Evolutionary conservation across 2,797 vertebrate genomes (phyloP).

Genomic region (Alosa sapidissima): DNA sequence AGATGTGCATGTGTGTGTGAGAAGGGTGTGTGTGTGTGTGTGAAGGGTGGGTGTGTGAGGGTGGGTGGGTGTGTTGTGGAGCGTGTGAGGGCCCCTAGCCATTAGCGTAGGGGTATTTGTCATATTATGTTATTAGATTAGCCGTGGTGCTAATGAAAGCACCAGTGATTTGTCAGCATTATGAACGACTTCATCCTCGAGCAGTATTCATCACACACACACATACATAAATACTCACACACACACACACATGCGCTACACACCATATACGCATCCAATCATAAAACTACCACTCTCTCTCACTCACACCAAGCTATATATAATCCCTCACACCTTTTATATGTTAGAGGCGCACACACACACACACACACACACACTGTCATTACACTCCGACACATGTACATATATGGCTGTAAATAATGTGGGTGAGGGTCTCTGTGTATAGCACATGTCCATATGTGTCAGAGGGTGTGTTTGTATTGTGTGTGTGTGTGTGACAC

Average conservation of each 20-base stretch:
- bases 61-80: neutral
- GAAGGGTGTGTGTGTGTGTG: neutral
- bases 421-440: neutral
- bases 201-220: constrained; percentile 70
- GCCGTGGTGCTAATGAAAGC: constrained; percentile 78
- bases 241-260: neutral
- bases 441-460: neutral
- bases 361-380: constrained; percentile 42
- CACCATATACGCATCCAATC: constrained; percentile 1
- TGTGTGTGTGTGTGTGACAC: neutral
- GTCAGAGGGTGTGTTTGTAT: neutral
- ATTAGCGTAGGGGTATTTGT: constrained; percentile 78
- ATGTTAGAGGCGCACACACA: neutral
- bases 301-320: neutral
- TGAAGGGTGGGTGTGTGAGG: neutral
- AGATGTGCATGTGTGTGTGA: neutral
- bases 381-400: neutral
- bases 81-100: constrained; percentile 64
- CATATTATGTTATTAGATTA: constrained; percentile 84
- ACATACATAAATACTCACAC: constrained; percentile 49
- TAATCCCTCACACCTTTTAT: no score
- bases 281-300: neutral
- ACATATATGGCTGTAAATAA: neutral
- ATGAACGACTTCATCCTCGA: constrained; percentile 72
- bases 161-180: constrained; percentile 78